Evolutionary conservation across 2,888 invertebrate species (phyloP).

Genomic region (Rhagonycha lutea): DNA sequence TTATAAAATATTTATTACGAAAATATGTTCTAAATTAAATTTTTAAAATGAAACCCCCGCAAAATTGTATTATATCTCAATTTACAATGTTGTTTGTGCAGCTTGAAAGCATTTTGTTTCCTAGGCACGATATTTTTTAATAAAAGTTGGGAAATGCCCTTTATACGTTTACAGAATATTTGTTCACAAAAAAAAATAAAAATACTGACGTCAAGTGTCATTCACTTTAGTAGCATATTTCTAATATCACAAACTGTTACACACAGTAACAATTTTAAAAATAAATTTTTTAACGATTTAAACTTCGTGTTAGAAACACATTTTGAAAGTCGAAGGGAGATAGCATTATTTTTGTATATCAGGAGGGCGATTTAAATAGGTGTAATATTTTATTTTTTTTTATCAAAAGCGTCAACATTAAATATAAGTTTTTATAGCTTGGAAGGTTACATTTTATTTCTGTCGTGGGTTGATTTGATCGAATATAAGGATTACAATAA

Average conservation of each 20-base stretch:
- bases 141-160: neutral
- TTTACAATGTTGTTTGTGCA: neutral
- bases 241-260: neutral
- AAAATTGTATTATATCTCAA: too few species aligned
- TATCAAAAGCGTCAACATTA: neutral
- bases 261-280: neutral
- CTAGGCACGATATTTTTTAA: neutral
- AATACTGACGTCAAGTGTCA: neutral
- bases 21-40: too few species aligned
- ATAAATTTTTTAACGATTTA: neutral
- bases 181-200: neutral
- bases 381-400: neutral
- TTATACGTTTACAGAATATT: neutral
- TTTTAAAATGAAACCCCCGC: too few species aligned
- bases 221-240: neutral
- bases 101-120: too few species aligned
- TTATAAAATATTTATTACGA: too few species aligned
- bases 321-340: neutral
- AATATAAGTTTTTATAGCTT: neutral
- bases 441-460: neutral
- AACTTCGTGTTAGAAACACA: neutral
- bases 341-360: neutral
- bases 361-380: neutral
- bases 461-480: neutral
- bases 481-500: neutral